Percentiles rank a stretch among this genome's conserved stretches.
Evolutionary conservation across 2,797 vertebrate genomes (phyloP).

Genomic region (Anolis apletophallus): DNA sequence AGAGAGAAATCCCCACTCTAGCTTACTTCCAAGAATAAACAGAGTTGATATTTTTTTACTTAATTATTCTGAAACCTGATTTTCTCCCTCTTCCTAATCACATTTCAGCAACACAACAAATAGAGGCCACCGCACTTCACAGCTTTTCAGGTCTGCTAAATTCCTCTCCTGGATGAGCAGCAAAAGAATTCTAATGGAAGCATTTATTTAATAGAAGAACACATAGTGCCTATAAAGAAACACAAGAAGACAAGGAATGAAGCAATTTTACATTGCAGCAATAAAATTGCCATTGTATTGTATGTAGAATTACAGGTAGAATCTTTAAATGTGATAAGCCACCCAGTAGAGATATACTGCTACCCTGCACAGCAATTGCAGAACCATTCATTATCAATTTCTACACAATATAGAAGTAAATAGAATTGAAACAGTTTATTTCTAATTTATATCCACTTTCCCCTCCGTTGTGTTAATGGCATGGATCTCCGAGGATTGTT

Average conservation of each 20-base stretch:
- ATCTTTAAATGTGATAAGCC: background rate
- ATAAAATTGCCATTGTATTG: too few relatives aligned
- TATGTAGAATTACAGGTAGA: too few relatives aligned
- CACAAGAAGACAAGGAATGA: background rate
- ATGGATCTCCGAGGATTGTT: too few relatives aligned
- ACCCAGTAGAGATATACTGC: background rate
- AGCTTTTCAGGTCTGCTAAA: background rate
- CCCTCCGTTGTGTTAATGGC: too few relatives aligned
- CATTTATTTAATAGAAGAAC: background rate
- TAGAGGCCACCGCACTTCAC: background rate
- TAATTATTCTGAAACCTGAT: conserved; percentile 5
- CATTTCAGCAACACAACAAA: conserved; percentile 1
- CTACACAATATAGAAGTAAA: background rate
- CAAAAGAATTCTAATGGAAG: conserved; percentile 10
- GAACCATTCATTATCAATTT: background rate
- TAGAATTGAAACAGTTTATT: background rate
- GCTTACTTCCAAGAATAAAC: background rate
- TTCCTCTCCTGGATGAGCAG: conserved; percentile 12
- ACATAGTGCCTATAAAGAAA: background rate
- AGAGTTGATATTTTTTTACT: conserved; percentile 19
- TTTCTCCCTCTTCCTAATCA: background rate
- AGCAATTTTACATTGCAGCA: background rate
- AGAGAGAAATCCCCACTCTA: background rate
- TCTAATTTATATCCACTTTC: too few relatives aligned
- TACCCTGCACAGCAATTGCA: background rate